phyloP scores from a whole-genome alignment of 2,797 vertebrate genomes.

The Pantherophis alleghaniensis region DNA sequence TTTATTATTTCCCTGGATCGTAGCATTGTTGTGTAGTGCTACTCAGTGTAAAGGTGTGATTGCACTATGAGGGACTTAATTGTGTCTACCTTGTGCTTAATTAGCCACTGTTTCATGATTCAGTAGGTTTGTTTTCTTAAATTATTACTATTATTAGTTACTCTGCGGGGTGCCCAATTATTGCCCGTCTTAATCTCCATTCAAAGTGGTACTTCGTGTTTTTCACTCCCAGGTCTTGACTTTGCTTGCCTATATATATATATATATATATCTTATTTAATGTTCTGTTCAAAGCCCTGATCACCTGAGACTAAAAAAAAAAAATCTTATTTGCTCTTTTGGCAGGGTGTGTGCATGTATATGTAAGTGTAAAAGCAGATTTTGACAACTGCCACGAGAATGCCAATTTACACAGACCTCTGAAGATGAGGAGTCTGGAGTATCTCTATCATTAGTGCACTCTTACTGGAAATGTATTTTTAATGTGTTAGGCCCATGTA shows the following conservation, averaged over 20 bases:
- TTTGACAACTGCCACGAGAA: neutral
- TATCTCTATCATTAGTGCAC: slow-evolving; percentile 6
- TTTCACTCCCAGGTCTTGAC: neutral
- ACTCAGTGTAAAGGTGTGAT: neutral
- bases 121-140: neutral
- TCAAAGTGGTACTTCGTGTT: neutral
- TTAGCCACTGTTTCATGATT: neutral
- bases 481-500: slow-evolving; percentile 16
- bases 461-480: slow-evolving; percentile 23
- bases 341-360: neutral
- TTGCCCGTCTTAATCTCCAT: neutral
- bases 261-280: neutral
- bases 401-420: slow-evolving; percentile 7
- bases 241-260: no score
- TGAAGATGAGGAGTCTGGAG: neutral
- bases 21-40: neutral
- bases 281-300: neutral
- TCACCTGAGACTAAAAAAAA: neutral
- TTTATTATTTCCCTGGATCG: neutral
- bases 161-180: no score
- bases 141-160: neutral
- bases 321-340: neutral
- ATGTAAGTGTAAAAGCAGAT: neutral
- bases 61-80: neutral
- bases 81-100: neutral